phyloP scores from a whole-genome alignment of 2,888 invertebrate genomes.

The Melinopterus prodromus region DNA sequence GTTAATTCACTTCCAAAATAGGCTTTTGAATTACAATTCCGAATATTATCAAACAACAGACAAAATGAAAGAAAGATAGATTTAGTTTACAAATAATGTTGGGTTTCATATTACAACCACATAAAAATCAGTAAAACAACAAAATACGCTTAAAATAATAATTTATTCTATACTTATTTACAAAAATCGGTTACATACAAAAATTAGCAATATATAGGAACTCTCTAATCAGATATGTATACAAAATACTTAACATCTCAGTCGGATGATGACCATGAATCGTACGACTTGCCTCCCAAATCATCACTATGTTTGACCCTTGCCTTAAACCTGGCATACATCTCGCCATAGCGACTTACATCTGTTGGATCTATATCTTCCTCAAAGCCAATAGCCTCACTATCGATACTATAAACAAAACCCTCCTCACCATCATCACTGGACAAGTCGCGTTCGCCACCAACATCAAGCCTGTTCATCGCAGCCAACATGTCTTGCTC shows the following conservation, averaged over 20 bases:
- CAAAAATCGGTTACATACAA: background rate
- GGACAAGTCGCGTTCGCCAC: constrained; percentile 55
- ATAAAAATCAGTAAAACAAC: too few relatives aligned
- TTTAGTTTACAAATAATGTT: too few relatives aligned
- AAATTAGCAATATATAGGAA: background rate
- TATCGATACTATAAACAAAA: constrained; percentile 59
- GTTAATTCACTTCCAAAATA: too few relatives aligned
- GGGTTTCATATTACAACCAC: too few relatives aligned
- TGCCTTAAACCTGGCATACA: constrained; percentile 74
- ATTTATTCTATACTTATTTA: background rate
- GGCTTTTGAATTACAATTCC: too few relatives aligned
- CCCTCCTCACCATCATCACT: constrained; percentile 58
- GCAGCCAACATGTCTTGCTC: constrained; percentile 71
- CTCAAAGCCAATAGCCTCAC: constrained; percentile 56
- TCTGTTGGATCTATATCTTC: constrained; percentile 62
- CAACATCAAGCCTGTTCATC: constrained; percentile 57
- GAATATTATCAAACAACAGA: too few relatives aligned
- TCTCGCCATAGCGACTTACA: constrained; percentile 68
- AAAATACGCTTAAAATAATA: too few relatives aligned
- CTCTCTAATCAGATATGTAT: background rate
- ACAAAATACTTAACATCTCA: background rate
- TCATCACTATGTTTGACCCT: constrained; percentile 52
- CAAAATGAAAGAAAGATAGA: too few relatives aligned
- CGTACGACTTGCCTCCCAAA: background rate
- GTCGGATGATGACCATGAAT: background rate